These are phyloP conservation scores for Machimus rusticus DNA, from an alignment of 2,888 invertebrate genomes.

Conservation along the genomic window DNA sequence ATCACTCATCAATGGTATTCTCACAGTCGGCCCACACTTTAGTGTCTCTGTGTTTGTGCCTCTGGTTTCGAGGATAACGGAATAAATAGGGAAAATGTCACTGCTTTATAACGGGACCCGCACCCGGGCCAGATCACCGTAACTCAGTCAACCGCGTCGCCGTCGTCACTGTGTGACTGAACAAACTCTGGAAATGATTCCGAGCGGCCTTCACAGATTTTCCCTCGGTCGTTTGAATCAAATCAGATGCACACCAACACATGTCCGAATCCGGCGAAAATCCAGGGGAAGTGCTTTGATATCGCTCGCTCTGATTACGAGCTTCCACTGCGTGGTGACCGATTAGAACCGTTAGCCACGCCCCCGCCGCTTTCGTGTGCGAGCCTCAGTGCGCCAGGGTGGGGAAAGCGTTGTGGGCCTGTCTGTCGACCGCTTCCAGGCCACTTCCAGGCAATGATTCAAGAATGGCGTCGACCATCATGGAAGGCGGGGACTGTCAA, in stretches of 20 bases:
- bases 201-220: conserved; percentile 35
- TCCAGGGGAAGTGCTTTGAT: conserved; percentile 27
- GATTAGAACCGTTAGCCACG: background rate
- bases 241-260: conserved; percentile 25
- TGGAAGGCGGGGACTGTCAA: conserved; percentile 18
- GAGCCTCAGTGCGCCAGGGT: background rate
- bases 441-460: background rate
- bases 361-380: background rate
- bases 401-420: background rate
- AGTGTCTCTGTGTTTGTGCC: background rate
- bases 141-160: conserved; percentile 36
- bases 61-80: background rate
- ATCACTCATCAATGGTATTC: background rate
- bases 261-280: conserved; percentile 8
- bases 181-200: conserved; percentile 32
- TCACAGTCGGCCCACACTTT: background rate
- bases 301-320: conserved; percentile 8
- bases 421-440: background rate
- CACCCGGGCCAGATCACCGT: background rate
- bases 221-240: background rate
- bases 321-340: background rate
- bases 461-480: conserved; percentile 21
- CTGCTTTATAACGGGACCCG: background rate
- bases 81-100: conserved; percentile 4
- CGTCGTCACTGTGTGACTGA: conserved; percentile 34